These are phyloP conservation scores for Aphidius gifuensis DNA, from an alignment of 1,140 invertebrate genomes.

Conservation along the genomic window DNA sequence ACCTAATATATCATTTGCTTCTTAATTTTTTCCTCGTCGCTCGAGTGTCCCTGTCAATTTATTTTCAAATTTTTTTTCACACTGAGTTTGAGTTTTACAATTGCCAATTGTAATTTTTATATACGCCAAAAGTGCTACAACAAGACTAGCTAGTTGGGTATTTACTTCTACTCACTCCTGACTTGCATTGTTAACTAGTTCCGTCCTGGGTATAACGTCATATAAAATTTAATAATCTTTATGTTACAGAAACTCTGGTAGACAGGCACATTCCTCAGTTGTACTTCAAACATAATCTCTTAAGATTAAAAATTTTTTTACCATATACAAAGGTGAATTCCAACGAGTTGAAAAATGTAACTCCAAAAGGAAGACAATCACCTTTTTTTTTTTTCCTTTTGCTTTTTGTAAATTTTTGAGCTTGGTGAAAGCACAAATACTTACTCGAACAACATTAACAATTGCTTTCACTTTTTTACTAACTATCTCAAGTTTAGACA, in stretches of 20 bases:
- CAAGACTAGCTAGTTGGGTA: slow-evolving; percentile 10
- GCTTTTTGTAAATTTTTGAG: slow-evolving; percentile 26
- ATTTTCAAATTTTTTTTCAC: slow-evolving; percentile 16
- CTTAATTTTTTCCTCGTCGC: slow-evolving; percentile 17
- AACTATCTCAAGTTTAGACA: slow-evolving; percentile 1
- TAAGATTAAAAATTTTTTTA: slow-evolving; percentile 42
- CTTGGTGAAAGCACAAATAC: slow-evolving; percentile 23
- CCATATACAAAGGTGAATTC: slow-evolving; percentile 40
- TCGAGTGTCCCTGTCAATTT: slow-evolving; percentile 6
- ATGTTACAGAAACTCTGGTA: slow-evolving; percentile 39
- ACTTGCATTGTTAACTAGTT: slow-evolving; percentile 23
- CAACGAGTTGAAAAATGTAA: slow-evolving; percentile 27
- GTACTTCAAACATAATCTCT: slow-evolving; percentile 36
- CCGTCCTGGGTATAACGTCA: slow-evolving; percentile 16
- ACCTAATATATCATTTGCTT: slow-evolving; percentile 20
- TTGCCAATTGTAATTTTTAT: neutral
- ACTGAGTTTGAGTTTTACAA: neutral
- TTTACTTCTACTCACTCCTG: slow-evolving; percentile 9
- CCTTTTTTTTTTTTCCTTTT: slow-evolving; percentile 24
- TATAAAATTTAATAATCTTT: slow-evolving; percentile 33
- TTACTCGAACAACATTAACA: neutral
- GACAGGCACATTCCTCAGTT: slow-evolving; percentile 34
- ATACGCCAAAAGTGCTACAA: slow-evolving; percentile 12
- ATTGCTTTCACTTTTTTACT: neutral
- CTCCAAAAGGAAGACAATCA: slow-evolving; percentile 20